Evolutionary conservation across 2,797 vertebrate species (phyloP), one percentile per base, ranked within the genome.

Genomic region (Echiichthys vipera): DNA sequence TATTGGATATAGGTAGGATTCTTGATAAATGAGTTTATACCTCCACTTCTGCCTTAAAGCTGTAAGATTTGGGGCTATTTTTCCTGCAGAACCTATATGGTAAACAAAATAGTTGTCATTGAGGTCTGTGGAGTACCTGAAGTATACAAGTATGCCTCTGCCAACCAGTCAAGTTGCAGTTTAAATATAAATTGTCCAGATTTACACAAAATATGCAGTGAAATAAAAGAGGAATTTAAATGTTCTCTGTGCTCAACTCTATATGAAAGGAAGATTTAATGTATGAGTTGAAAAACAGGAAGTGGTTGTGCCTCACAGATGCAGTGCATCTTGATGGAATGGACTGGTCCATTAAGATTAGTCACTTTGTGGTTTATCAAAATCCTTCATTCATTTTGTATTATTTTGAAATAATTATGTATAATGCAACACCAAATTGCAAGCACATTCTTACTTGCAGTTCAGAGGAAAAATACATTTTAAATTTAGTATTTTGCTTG

Each of bases 321-420:
- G 1, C 17, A 9, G 3, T 37, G 14, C n/a, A n/a, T n/a, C n/a
- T n/a, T 18, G 7, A 24, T 24, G 14, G 65, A 32, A 54, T n/a
- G n/a, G n/a, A 13, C 18, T n/a, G 29, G 12, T 5, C 1, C 8
- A 39, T 54, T 47, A 32, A 14, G 39, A 34, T 58, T 3, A 11
- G 8, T 22, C 4, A 18, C 45, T 64, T 39, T 56, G 7, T 27
- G 10, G 20, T 24, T 13, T 40, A 34, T 57, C 3, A 45, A 22
- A 39, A 12, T 50, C 50, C 8, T 29, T 39, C 5, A 25, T 57
- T 43, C 37, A 30, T 39, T 13, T 55, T 5, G 7, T 37, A 17
- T 45, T 30, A 37, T 65, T 32, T n/a, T n/a, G n/a, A 43, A 36
- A 40, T 59, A 12, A 45, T 65, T 5, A 50, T 58, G 20, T 51